Base-by-base conservation (phyloP, 2,888 invertebrate species). In the Agrilus mali region DNA sequence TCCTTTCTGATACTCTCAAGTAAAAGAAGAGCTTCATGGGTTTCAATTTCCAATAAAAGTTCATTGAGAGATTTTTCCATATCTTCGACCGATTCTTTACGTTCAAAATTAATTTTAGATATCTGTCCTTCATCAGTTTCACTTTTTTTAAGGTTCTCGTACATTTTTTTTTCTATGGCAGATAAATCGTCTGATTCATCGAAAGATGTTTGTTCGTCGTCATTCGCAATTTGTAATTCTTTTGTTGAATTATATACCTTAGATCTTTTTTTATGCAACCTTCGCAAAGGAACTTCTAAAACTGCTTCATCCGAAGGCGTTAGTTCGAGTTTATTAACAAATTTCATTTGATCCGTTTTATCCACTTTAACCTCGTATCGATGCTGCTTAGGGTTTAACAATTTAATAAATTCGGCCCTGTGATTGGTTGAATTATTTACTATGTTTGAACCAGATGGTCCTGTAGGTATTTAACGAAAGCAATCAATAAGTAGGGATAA, bases 261-360 rank as follows among this genome's bases (percentile, higher is more conserved):
- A 1, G 60, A 62, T 3, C 52, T 48, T 31, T 44, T 50, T 22
- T 59, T 56, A 0, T 60, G 53, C 10, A 27, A 41, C 51, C 62
- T 66, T 50, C 63, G 63, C 8, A 66, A 61, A 1, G 67, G 67
- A 31, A 67, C 60, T 54, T 67, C 67, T 22, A 67, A 61, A 2
- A 66, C 35, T 37, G 67, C 67, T 44, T 66, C 64, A 0, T 60
- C 58, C 14, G 64, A 61, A 4, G 67, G 67, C 4, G 59, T 44
- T 14, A 67, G 47, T 48, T 65, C 63, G 38, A 67, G 53, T 7
- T 59, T 62, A 42, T 65, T 66, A 6, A 65, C 48, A 47, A 60
- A 66, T 10, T 27, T 27, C 8, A 10, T 27, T 27, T 10, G 27
- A 27, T 27, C 27, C 10, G 4, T 27, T 16, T 50, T 51, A 31